Percentiles rank a stretch among this genome's conserved stretches.
Evolutionary conservation across 2,888 invertebrate species (phyloP).

Genomic region (Gerris lacustris): DNA sequence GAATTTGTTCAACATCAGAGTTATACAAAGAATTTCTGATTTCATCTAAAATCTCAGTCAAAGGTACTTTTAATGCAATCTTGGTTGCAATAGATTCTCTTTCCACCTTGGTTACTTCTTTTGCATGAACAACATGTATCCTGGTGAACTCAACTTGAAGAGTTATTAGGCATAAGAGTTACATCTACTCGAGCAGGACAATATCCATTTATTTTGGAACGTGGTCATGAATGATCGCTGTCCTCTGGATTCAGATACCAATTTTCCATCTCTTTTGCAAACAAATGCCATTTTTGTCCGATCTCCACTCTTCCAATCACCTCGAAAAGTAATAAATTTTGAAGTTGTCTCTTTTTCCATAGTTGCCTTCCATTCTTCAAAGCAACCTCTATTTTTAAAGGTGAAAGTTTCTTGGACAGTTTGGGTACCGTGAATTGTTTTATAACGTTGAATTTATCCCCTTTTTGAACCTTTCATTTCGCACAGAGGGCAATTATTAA

Average conservation of each 20-base stretch:
- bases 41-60: conserved; percentile 25
- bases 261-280: conserved; percentile 29
- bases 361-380: conserved; percentile 27
- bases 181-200: conserved; percentile 29
- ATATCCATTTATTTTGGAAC: conserved; percentile 30
- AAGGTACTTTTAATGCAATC: conserved; percentile 23
- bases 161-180: conserved; percentile 18
- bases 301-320: conserved; percentile 22
- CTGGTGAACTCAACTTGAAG: conserved; percentile 26
- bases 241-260: conserved; percentile 25
- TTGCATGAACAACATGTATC: conserved; percentile 29
- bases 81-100: conserved; percentile 26
- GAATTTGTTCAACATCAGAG: conserved; percentile 18
- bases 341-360: conserved; percentile 25
- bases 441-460: conserved; percentile 24
- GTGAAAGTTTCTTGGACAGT: conserved; percentile 23
- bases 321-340: conserved; percentile 26
- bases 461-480: conserved; percentile 20
- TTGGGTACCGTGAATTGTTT: conserved; percentile 21
- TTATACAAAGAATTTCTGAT: conserved; percentile 6
- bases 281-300: conserved; percentile 25
- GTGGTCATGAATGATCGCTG: conserved; percentile 26
- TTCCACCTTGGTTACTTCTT: conserved; percentile 26
- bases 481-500: conserved; percentile 22
- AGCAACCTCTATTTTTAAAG: conserved; percentile 26